phyloP scores from a whole-genome alignment of 2,797 vertebrate genomes.

The Rhinoraja longicauda region DNA sequence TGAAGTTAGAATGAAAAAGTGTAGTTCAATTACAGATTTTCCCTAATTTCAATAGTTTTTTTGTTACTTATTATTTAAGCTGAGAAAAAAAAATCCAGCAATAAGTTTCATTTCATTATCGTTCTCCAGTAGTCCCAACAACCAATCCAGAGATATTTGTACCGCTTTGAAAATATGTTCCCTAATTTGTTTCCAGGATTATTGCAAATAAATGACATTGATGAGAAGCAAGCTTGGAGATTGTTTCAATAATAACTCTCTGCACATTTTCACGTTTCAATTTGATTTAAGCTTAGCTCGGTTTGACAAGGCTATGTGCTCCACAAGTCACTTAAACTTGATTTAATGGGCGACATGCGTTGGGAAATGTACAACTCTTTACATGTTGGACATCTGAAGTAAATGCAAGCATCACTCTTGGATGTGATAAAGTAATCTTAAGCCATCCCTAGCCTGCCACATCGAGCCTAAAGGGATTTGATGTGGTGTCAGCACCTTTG shows the following conservation, averaged over 20 bases:
- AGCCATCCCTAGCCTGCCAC: constrained; percentile 76
- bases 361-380: constrained; percentile 68
- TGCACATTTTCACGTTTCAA: constrained; percentile 11
- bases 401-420: constrained; percentile 71
- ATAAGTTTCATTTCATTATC: not conserved
- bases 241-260: constrained; percentile 20
- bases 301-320: constrained; percentile 62
- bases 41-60: not conserved
- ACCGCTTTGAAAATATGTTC: constrained; percentile 11
- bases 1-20: not conserved
- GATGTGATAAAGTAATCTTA: constrained; percentile 92
- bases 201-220: constrained; percentile 29
- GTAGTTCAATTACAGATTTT: not conserved
- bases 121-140: not conserved
- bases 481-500: constrained; percentile 97
- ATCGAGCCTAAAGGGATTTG: constrained; percentile 93
- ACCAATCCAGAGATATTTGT: constrained; percentile 7
- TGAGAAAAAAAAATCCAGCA: not conserved
- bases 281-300: constrained; percentile 24
- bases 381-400: constrained; percentile 69
- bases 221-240: constrained; percentile 23
- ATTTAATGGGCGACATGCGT: constrained; percentile 73
- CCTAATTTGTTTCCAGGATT: constrained; percentile 30
- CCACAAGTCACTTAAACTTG: constrained; percentile 71
- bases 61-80: not conserved